phyloP scores from a whole-genome alignment of 2,888 invertebrate genomes.

The Megamerina dolium region DNA sequence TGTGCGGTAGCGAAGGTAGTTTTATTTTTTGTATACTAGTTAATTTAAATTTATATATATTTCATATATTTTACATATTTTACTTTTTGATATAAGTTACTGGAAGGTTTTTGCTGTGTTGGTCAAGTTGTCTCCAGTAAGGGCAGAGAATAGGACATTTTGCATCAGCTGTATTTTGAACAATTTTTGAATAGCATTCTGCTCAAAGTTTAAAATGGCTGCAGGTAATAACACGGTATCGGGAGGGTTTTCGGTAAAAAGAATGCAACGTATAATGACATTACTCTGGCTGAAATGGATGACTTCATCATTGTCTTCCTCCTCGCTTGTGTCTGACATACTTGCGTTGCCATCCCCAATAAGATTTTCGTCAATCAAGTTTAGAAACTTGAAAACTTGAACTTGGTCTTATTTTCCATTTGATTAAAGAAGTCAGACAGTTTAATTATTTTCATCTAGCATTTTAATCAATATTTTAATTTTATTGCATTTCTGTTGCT shows the following conservation, averaged over 20 bases:
- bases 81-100: too few species aligned
- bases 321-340: not conserved
- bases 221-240: not conserved
- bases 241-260: not conserved
- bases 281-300: slow-evolving; percentile 4
- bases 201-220: not conserved
- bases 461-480: not conserved
- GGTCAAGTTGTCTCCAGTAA: too few species aligned
- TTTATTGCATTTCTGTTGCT: slow-evolving; percentile 1
- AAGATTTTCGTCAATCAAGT: not conserved
- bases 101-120: too few species aligned
- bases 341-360: too few species aligned
- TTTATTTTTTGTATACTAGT: too few species aligned
- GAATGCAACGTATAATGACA: slow-evolving; percentile 1
- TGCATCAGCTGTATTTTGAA: too few species aligned
- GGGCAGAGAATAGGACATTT: too few species aligned
- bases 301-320: slow-evolving; percentile 1
- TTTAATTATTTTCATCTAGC: not conserved
- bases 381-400: not conserved
- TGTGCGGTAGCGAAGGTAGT: too few species aligned
- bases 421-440: not conserved
- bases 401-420: slow-evolving; percentile 4
- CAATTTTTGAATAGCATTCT: too few species aligned
- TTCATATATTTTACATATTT: too few species aligned
- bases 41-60: too few species aligned